These are phyloP conservation scores for Uloborus plumipes DNA, from an alignment of 2,888 invertebrate species.

Conservation along the genomic window DNA sequence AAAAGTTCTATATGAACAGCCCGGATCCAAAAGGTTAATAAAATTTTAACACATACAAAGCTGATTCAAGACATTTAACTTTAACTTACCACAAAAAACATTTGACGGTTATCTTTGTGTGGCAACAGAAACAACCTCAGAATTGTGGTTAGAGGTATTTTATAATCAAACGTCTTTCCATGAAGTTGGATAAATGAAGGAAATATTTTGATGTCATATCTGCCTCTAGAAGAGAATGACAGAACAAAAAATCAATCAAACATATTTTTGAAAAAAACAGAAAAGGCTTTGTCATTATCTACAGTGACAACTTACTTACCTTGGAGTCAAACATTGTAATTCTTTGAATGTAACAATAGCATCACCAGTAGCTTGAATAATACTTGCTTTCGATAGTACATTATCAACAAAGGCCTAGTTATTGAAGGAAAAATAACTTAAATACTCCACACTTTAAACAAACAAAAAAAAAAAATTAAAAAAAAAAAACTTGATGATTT, in stretches of 20 bases:
- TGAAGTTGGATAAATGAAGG: constrained; percentile 92
- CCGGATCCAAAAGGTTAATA: too few species aligned
- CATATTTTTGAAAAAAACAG: neutral
- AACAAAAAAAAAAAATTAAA: neutral
- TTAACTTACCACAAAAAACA: constrained; percentile 90
- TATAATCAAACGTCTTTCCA: constrained; percentile 99
- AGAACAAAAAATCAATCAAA: neutral
- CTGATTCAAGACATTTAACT: neutral
- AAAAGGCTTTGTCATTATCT: neutral
- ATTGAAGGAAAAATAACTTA: constrained; percentile 21
- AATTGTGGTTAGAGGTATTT: constrained; percentile 98
- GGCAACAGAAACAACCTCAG: constrained; percentile 93
- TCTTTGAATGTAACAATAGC: constrained; percentile 97
- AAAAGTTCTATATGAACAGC: too few species aligned
- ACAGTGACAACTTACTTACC: constrained; percentile 74
- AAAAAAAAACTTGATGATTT: neutral
- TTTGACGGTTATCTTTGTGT: constrained; percentile 97
- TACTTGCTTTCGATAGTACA: constrained; percentile 96
- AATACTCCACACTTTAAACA: neutral
- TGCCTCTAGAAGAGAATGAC: constrained; percentile 82
- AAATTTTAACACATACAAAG: neutral
- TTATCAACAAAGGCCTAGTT: constrained; percentile 91
- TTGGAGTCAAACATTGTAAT: constrained; percentile 97
- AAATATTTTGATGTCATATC: constrained; percentile 96
- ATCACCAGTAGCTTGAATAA: constrained; percentile 97